Conservation (phyloP, 2,797 vertebrate genomes). For the Gobionotothen gibberifrons region DNA sequence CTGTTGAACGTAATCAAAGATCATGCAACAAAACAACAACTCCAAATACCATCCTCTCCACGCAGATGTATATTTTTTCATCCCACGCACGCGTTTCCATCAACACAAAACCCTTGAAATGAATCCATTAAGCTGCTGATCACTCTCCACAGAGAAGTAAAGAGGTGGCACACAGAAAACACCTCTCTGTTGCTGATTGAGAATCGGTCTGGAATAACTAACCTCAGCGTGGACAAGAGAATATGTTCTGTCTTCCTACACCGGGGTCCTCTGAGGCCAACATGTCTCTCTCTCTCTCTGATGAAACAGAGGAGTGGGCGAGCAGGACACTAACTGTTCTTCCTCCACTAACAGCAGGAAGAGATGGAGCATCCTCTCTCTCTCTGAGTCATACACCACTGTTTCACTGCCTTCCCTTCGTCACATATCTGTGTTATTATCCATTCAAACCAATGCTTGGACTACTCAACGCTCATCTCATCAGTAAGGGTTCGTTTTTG, state of each 20-base stretch:
- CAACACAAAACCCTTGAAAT: conserved; percentile 39
- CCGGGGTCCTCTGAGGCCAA: conserved; percentile 66
- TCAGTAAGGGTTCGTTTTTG: too few relatives aligned
- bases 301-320: conserved; percentile 78
- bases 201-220: conserved; percentile 60
- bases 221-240: conserved; percentile 44
- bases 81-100: conserved; percentile 34
- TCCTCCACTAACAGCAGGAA: conserved; percentile 74
- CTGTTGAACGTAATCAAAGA: conserved; percentile 29
- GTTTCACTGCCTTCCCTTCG: too few relatives aligned
- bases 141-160: background rate
- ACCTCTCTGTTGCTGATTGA: conserved; percentile 21
- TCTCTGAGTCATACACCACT: too few relatives aligned
- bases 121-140: conserved; percentile 3
- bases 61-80: conserved; percentile 33
- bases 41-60: conserved; percentile 32
- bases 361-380: conserved; percentile 54
- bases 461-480: too few relatives aligned
- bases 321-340: conserved; percentile 70
- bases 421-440: too few relatives aligned
- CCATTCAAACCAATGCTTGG: too few relatives aligned
- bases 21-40: conserved; percentile 26
- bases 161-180: background rate
- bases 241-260: conserved; percentile 64
- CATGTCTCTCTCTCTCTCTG: conserved; percentile 48